Conservation (phyloP, 2,113 vertebrate species). For the Oenanthe melanoleuca region DNA sequence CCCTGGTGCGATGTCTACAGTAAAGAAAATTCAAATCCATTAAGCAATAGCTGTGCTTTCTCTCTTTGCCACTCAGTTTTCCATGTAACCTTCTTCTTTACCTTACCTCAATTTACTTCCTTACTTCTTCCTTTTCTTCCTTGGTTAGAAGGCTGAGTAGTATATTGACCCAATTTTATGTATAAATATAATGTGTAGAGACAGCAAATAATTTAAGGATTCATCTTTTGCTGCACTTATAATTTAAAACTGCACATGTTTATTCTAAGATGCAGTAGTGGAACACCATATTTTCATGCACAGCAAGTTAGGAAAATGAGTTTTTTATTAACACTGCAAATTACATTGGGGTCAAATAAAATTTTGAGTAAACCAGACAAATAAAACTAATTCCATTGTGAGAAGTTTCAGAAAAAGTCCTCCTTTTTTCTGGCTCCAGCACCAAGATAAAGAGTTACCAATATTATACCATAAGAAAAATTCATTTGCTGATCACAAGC, state of each 20-base stretch:
- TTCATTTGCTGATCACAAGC: constrained; percentile 4
- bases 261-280: not conserved
- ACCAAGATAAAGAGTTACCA: not conserved
- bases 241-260: not conserved
- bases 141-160: not conserved
- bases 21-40: not conserved
- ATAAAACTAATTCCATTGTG: not conserved
- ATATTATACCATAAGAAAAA: constrained; percentile 9
- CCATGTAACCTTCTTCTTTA: not conserved
- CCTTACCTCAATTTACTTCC: not conserved
- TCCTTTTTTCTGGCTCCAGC: not conserved
- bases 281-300: not conserved
- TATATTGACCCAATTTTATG: not conserved
- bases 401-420: not conserved
- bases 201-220: not conserved
- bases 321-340: not conserved
- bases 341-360: not conserved
- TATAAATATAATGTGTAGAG: not conserved
- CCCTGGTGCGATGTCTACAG: accelerated
- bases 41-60: not conserved
- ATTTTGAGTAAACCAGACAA: not conserved
- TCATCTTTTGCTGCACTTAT: not conserved
- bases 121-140: not conserved
- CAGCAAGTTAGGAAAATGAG: not conserved
- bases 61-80: not conserved